Evolutionary conservation across 2,888 invertebrate genomes (phyloP), one percentile per base, ranked within the genome.

Genomic region (Uloborus plumipes): DNA sequence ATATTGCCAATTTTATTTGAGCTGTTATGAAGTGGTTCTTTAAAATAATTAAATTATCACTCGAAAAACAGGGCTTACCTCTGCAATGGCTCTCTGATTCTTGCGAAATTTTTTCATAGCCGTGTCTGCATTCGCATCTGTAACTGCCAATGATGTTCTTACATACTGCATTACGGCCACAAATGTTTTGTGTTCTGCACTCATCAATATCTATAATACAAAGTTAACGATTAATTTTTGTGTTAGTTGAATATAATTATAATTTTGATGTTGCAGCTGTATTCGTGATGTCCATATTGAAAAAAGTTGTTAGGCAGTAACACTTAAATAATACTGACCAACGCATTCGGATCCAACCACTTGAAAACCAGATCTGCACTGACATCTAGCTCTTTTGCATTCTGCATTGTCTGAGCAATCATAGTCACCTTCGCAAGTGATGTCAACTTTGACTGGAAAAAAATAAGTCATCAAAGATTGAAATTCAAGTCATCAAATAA

Each of bases 321-420:
- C 53, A 53, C 22, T 51, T 20, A 31, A 47, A 20, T n/a, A n/a
- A n/a, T 15, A 71, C 85, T 79, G 76, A 87, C 87, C 87, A 75
- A 85, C 85, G 67, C 87, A 87, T 55, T 85, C 84, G 22, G 84
- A 85, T n/a, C 85, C 86, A 18, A 85, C 72, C 18, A 85, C 83
- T 62, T 85, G 84, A 76, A 85, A 87, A 13, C 87, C 87, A 58
- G 74, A 62, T 59, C 70, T 85, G 73, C 87, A 87, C 22, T 84
- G 85, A 65, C 87, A 87, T 72, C 85, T 86, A 62, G 85, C 79
- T 79, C 87, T 71, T 20, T 84, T 51, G 83, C 86, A 86, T 69
- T 85, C 89, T 84, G 88, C 90, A 85, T 90, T 91, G 51, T 89
- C 89, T 18, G 89, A 88, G 88, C 97, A 97, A 90, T 97, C 96